phyloP scores from a whole-genome alignment of 35 echinoderm and acorn worm genomes.

The Holothuria glaberrima region DNA sequence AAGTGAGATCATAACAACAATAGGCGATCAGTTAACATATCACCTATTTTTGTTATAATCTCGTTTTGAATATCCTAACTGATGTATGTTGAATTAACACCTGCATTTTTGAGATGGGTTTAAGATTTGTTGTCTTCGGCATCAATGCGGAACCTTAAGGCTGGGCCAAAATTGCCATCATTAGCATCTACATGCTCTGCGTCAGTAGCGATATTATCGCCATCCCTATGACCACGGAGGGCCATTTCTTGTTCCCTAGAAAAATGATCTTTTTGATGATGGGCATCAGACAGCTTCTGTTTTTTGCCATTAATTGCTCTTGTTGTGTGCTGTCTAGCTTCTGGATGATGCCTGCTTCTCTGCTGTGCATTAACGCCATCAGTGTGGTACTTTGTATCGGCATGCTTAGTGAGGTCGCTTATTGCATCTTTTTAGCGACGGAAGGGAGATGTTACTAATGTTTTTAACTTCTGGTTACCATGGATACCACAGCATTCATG shows the following conservation, averaged over 20 bases:
- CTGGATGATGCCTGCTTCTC: slow-evolving; percentile 4
- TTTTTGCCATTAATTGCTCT: slow-evolving; percentile 13
- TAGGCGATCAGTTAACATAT: slow-evolving; percentile 9
- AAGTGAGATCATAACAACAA: no score
- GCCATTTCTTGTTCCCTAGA: slow-evolving; percentile 3
- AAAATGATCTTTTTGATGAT: slow-evolving; percentile 17
- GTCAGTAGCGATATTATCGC: not conserved
- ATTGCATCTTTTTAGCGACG: slow-evolving; percentile 4
- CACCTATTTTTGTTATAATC: slow-evolving; percentile 1
- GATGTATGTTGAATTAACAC: slow-evolving; percentile 5
- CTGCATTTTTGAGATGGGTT: slow-evolving; percentile 13
- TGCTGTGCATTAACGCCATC: not conserved
- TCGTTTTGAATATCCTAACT: slow-evolving; percentile 12
- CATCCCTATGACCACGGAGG: slow-evolving; percentile 19
- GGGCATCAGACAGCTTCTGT: not conserved
- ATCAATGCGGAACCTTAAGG: slow-evolving; percentile 7
- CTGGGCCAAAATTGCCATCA: slow-evolving; percentile 4
- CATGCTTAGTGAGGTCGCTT: slow-evolving; percentile 24
- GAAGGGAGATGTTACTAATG: slow-evolving; percentile 12
- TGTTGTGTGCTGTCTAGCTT: not conserved
- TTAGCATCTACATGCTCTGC: slow-evolving; percentile 17
- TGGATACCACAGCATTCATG: not conserved
- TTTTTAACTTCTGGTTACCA: slow-evolving; percentile 22
- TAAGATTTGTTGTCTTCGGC: not conserved
- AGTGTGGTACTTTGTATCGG: not conserved